Percentiles rank a stretch among this genome's conserved stretches.
Evolutionary conservation across 2,113 vertebrate genomes (phyloP).

Genomic region (Sinocyclocheilus anshuiensis): DNA sequence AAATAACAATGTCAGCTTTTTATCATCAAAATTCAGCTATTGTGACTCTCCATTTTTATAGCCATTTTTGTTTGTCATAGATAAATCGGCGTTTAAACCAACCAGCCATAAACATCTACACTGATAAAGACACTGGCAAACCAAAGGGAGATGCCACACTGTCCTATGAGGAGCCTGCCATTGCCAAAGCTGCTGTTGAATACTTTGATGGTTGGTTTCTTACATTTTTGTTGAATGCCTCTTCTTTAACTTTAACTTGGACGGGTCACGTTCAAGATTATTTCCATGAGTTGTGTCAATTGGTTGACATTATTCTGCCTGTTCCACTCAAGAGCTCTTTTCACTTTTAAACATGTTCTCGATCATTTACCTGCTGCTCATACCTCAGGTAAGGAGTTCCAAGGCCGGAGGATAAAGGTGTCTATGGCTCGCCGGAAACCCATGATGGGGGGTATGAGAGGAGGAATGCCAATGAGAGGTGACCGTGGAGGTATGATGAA

Average conservation of each 20-base stretch:
- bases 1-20: background rate
- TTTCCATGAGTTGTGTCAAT: too few species aligned
- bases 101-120: conserved; percentile 94
- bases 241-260: too few species aligned
- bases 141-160: conserved; percentile 95
- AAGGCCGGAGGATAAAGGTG: conserved; percentile 84
- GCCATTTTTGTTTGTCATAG: conserved; percentile 63
- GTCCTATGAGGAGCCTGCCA: conserved; percentile 89
- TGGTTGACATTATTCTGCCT: background rate
- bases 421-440: conserved; percentile 81
- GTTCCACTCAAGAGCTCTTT: background rate
- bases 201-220: conserved; percentile 87
- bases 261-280: too few species aligned
- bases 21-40: background rate
- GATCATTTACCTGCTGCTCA: background rate
- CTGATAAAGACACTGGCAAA: conserved; percentile 92
- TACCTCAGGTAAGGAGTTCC: conserved; percentile 83
- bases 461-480: conserved; percentile 80
- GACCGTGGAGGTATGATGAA: conserved; percentile 78
- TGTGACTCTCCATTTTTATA: background rate
- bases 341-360: background rate
- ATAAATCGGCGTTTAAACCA: conserved; percentile 94
- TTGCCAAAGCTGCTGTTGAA: conserved; percentile 91
- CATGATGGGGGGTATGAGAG: conserved; percentile 80
- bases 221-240: too few species aligned